Percentiles rank a stretch among this genome's conserved stretches.
These are phyloP conservation scores for Eulimnadia texana DNA, from an alignment of 1,140 invertebrate genomes.

Conservation along the genomic window DNA sequence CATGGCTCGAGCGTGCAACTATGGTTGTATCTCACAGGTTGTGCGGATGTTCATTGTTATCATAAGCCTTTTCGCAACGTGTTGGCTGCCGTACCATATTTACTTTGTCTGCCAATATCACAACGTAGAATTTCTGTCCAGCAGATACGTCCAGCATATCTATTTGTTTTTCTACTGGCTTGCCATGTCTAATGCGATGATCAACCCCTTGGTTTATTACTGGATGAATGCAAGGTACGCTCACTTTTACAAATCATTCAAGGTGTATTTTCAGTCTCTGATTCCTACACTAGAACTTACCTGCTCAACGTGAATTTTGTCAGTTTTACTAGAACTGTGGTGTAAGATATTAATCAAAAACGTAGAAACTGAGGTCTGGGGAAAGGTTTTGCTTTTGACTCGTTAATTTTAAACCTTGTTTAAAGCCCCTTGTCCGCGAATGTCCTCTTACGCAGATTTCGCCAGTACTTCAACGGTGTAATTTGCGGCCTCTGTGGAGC, in stretches of 20 bases:
- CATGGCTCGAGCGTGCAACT: not conserved
- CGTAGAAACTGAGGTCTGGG: not conserved
- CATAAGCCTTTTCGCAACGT: slow-evolving; percentile 67
- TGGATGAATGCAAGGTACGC: slow-evolving; percentile 72
- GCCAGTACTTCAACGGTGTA: not conserved
- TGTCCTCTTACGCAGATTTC: too few relatives aligned
- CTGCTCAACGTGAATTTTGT: not conserved
- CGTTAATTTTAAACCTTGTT: not conserved
- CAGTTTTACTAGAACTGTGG: not conserved
- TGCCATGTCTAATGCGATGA: slow-evolving; percentile 83
- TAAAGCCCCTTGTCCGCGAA: too few relatives aligned
- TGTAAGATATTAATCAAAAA: not conserved
- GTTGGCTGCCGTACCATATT: slow-evolving; percentile 76
- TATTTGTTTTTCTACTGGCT: slow-evolving; percentile 70
- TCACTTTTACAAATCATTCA: not conserved
- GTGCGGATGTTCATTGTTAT: slow-evolving; percentile 73
- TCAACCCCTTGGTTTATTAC: slow-evolving; percentile 82
- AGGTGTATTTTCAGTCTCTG: not conserved
- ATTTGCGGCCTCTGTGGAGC: too few relatives aligned
- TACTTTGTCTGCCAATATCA: slow-evolving; percentile 75
- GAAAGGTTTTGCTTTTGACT: not conserved
- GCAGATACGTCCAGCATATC: slow-evolving; percentile 59
- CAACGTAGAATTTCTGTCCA: slow-evolving; percentile 50
- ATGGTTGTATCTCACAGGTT: slow-evolving; percentile 40
- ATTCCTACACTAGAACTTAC: not conserved